These are phyloP conservation scores for Papilio demoleus DNA, from an alignment of 2,888 invertebrate species.

Conservation along the genomic window DNA sequence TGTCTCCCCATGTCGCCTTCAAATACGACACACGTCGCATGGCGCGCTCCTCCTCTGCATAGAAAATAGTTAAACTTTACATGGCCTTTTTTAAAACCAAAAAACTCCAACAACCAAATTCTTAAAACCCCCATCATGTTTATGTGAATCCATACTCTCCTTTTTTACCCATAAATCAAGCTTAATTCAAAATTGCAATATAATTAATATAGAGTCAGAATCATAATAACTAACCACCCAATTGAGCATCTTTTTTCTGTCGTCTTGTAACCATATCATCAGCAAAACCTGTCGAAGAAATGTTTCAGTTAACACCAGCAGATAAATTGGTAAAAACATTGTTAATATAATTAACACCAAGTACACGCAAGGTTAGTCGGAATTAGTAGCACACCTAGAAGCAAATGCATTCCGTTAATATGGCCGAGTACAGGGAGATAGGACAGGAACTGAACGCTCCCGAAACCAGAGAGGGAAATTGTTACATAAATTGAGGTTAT, in stretches of 20 bases:
- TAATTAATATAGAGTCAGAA: too few species aligned
- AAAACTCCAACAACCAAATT: too few species aligned
- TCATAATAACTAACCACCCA: slow-evolving; percentile 69
- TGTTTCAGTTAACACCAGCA: slow-evolving; percentile 22
- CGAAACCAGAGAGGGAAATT: slow-evolving; percentile 18
- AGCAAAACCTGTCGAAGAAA: slow-evolving; percentile 73
- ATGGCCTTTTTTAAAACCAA: background rate
- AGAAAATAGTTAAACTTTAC: background rate
- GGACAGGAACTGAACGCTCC: slow-evolving; percentile 59
- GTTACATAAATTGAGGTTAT: slow-evolving; percentile 41
- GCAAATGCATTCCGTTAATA: slow-evolving; percentile 74
- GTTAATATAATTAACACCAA: slow-evolving; percentile 66
- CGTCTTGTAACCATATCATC: slow-evolving; percentile 80
- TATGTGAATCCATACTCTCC: too few species aligned
- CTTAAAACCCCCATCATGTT: too few species aligned
- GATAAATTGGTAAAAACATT: slow-evolving; percentile 43
- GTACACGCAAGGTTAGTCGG: slow-evolving; percentile 56
- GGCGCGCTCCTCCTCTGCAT: slow-evolving; percentile 92
- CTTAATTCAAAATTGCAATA: too few species aligned
- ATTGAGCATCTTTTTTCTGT: slow-evolving; percentile 81
- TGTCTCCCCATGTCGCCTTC: slow-evolving; percentile 94
- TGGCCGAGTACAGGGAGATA: slow-evolving; percentile 54
- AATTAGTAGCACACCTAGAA: slow-evolving; percentile 78
- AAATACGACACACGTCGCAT: slow-evolving; percentile 96
- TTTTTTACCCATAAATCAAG: too few species aligned